Base-by-base conservation (phyloP, 2,113 vertebrate genomes). In the Ranitomeya variabilis region DNA sequence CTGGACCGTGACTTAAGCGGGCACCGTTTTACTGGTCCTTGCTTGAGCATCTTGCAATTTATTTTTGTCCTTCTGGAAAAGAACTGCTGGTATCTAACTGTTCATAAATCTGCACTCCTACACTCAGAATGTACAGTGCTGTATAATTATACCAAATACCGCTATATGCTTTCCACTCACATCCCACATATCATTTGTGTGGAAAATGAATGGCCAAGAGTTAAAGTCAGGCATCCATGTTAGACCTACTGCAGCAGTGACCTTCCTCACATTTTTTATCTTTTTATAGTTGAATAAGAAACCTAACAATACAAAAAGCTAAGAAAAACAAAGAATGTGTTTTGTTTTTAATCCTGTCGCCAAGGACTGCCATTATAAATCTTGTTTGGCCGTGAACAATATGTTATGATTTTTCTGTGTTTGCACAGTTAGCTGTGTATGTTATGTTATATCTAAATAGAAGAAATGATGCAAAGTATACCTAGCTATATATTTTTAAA, bases 141-240 rank as follows among this genome's bases (percentile, higher is more conserved):
- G 26, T 85, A 85, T 85, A 85, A 85, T 85, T 74, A 85, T 74
- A 74, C 69, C 54, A 74, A 85, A 73, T 74, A 21, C 67, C 21
- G 26, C 69, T 60, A 85, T 85, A 74, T 74, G 69, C 69, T 85
- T 74, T 85, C 67, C 83, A 59, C 83, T 74, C 83, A 85, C 83
- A 85, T 60, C 83, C 69, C 18, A 74, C 23, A 85, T 59, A 85
- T 85, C 83, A 84, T 26, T 84, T 84, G 26, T 55, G 64, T 71
- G 21, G 31, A 85, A 74, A 85, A 85, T 74, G 74, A 60, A 85
- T 74, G 69, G 26, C 69, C 31, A 60, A 69, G 23, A 84, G 82
- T 67, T 84, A 71, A 83, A 67, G 82, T 71, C 64, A 71, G n/a
- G 64, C 64, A 84, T 19, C 66, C 66, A 54, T 66, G 52, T 45